Percentiles rank a stretch among this genome's conserved stretches.
Evolutionary conservation across 2,113 vertebrate species (phyloP).

Genomic region (Tapirus terrestris): DNA sequence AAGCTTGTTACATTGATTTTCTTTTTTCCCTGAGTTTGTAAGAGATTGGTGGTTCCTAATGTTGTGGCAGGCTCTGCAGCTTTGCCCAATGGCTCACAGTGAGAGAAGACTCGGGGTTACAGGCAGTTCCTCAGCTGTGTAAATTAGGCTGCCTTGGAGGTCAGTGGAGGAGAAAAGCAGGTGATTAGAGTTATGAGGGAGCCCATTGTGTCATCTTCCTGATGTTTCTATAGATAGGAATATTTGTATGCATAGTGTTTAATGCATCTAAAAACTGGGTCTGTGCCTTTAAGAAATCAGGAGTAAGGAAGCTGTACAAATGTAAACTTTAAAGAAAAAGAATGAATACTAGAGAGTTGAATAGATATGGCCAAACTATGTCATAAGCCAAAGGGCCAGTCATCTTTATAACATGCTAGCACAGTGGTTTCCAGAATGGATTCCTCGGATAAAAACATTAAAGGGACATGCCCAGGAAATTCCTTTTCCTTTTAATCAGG

Average conservation of each 20-base stretch:
- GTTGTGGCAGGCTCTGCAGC: background rate
- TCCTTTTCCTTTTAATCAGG: slow-evolving; percentile 68
- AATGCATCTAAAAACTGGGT: background rate
- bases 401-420: background rate
- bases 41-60: background rate
- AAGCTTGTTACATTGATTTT: background rate
- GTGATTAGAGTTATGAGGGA: background rate
- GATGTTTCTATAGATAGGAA: background rate
- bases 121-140: background rate
- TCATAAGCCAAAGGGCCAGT: background rate
- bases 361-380: background rate
- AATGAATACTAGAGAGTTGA: background rate
- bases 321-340: background rate
- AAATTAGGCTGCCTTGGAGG: background rate
- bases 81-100: background rate
- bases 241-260: background rate
- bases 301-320: background rate
- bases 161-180: background rate
- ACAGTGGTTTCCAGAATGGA: background rate
- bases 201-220: background rate
- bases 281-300: slow-evolving; percentile 23
- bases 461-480: slow-evolving; percentile 47
- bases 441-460: slow-evolving; percentile 2
- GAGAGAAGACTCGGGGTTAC: background rate
- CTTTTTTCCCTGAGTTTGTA: background rate